These are phyloP conservation scores for Leucoraja ocellata DNA, from an alignment of 2,797 vertebrate genomes.

Conservation along the genomic window DNA sequence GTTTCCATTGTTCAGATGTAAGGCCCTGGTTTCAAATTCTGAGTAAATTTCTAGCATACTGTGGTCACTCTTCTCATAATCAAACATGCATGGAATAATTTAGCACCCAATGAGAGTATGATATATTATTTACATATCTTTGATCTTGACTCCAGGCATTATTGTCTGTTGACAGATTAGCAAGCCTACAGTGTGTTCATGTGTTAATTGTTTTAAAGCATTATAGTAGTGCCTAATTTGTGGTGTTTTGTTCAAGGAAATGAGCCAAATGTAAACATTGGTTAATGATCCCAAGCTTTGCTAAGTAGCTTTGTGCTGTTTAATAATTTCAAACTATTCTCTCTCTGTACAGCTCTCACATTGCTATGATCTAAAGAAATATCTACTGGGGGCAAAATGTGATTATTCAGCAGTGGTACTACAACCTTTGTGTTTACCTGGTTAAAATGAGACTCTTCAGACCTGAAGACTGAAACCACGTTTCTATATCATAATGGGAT, in stretches of 20 bases:
- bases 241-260: constrained; percentile 23
- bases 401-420: not conserved
- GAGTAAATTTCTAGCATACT: too few species aligned
- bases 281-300: constrained; percentile 22
- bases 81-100: not conserved
- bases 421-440: not conserved
- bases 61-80: not conserved
- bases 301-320: constrained; percentile 1
- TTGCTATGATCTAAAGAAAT: not conserved
- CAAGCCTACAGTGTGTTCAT: constrained; percentile 21
- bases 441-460: not conserved
- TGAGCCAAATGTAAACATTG: constrained; percentile 27
- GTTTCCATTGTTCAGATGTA: too few species aligned
- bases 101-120: not conserved
- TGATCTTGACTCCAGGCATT: constrained; percentile 25
- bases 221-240: constrained; percentile 8
- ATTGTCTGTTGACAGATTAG: constrained; percentile 32
- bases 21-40: too few species aligned
- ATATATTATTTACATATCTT: constrained; percentile 30
- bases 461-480: not conserved
- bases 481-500: not conserved
- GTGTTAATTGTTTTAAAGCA: constrained; percentile 21
- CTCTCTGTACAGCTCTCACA: not conserved
- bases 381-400: not conserved
- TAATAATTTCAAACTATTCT: constrained; percentile 8